phyloP scores from a whole-genome alignment of 2,888 invertebrate species.

The Trichacis sp. region DNA sequence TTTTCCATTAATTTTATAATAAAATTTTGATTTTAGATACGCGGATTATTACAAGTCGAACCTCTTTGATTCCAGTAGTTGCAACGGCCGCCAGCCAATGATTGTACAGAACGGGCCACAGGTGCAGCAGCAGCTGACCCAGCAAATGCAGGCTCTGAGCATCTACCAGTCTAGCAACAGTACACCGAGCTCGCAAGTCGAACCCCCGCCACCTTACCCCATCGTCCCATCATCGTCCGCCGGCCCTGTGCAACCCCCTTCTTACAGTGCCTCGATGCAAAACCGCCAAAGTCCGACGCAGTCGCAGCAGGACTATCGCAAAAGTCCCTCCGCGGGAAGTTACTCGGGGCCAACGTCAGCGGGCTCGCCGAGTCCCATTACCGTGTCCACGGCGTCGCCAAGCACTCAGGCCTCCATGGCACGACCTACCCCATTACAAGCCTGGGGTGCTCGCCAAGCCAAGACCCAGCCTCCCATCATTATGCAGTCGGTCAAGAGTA shows the following conservation, averaged over 20 bases:
- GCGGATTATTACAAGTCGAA: too few species aligned
- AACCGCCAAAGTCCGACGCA: slow-evolving; percentile 89
- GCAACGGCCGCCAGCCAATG: slow-evolving; percentile 79
- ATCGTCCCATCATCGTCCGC: slow-evolving; percentile 72
- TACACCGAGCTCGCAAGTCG: slow-evolving; percentile 61
- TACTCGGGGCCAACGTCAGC: slow-evolving; percentile 87
- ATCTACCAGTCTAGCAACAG: slow-evolving; percentile 76
- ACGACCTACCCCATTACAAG: slow-evolving; percentile 84
- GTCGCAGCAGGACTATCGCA: slow-evolving; percentile 82
- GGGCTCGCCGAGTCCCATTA: slow-evolving; percentile 86
- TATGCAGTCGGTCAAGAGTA: slow-evolving; percentile 96
- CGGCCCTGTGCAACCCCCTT: slow-evolving; percentile 83
- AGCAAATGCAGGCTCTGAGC: slow-evolving; percentile 89
- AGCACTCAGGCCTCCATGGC: slow-evolving; percentile 77
- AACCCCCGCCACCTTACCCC: slow-evolving; percentile 72
- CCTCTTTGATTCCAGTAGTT: too few species aligned
- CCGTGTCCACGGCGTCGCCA: slow-evolving; percentile 76
- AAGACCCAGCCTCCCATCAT: slow-evolving; percentile 93
- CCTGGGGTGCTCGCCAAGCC: slow-evolving; percentile 88
- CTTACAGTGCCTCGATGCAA: slow-evolving; percentile 88
- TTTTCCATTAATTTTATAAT: too few species aligned
- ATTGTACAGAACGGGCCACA: slow-evolving; percentile 85
- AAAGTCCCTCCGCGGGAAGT: slow-evolving; percentile 88
- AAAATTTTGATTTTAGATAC: too few species aligned
- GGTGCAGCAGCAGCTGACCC: slow-evolving; percentile 86